These are phyloP conservation scores for Eunapius fragilis DNA, from an alignment of 37 sponge, comb jelly and placozoan species.

Conservation along the genomic window DNA sequence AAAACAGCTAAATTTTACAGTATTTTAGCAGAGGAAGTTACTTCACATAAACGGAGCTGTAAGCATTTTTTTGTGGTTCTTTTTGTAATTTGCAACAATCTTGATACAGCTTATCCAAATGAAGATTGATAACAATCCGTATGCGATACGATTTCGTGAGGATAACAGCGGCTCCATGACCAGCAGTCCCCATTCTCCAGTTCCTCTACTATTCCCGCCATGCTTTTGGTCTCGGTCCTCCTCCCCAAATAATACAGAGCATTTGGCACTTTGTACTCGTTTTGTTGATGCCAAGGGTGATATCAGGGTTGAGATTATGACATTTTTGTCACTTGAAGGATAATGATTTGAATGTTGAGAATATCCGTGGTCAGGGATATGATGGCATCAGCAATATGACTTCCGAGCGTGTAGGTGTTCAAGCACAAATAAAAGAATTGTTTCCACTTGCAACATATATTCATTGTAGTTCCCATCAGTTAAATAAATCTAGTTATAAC, in stretches of 20 bases:
- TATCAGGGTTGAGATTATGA: constrained; percentile 44
- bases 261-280: constrained; percentile 29
- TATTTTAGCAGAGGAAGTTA: constrained; percentile 51
- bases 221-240: too few relatives aligned
- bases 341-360: constrained; percentile 29
- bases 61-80: too few relatives aligned
- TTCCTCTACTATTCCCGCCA: too few relatives aligned
- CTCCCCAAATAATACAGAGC: constrained; percentile 51
- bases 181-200: too few relatives aligned
- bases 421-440: constrained; percentile 39
- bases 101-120: too few relatives aligned
- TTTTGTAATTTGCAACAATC: too few relatives aligned
- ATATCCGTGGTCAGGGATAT: constrained; percentile 54
- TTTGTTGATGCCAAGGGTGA: constrained; percentile 29
- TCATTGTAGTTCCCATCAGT: constrained; percentile 33
- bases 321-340: constrained; percentile 40
- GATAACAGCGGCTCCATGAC: too few relatives aligned
- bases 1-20: constrained; percentile 14
- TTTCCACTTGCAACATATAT: constrained; percentile 43
- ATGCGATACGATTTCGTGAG: too few relatives aligned
- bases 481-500: constrained; percentile 43
- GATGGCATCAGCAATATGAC: constrained; percentile 54
- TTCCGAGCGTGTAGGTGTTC: constrained; percentile 43
- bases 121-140: too few relatives aligned
- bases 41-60: too few relatives aligned